Percentiles rank a stretch among this genome's conserved stretches.
Evolutionary conservation across 2,888 invertebrate species (phyloP).

Genomic region (Chrysolina haemoptera): DNA sequence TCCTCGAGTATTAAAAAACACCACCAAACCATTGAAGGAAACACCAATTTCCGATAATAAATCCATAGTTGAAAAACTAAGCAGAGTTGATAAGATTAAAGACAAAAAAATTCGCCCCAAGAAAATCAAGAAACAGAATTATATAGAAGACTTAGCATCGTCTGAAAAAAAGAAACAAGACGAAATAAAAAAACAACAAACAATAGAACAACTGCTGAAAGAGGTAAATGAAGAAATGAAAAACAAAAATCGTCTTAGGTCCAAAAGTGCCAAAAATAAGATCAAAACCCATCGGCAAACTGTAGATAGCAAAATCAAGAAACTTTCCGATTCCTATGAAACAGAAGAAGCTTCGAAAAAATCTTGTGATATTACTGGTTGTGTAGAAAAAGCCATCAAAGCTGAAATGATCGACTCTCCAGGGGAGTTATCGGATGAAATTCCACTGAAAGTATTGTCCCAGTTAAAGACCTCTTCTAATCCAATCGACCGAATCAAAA

Average conservation of each 20-base stretch:
- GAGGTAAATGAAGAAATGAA: conserved; percentile 44
- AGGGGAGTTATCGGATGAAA: conserved; percentile 46
- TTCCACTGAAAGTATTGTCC: conserved; percentile 51
- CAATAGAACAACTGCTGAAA: conserved; percentile 40
- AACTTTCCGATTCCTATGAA: not conserved
- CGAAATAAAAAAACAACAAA: conserved; percentile 50
- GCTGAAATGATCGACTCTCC: conserved; percentile 27
- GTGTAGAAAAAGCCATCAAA: conserved; percentile 28
- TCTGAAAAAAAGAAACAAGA: conserved; percentile 58
- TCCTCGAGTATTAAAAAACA: conserved; percentile 30
- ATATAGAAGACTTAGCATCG: conserved; percentile 54
- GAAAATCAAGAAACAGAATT: conserved; percentile 58
- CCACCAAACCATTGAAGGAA: conserved; percentile 33
- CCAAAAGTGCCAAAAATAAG: conserved; percentile 29
- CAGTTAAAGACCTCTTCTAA: not conserved
- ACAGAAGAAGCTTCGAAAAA: not conserved
- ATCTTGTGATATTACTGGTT: not conserved
- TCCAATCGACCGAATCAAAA: conserved; percentile 37
- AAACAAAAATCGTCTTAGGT: conserved; percentile 27
- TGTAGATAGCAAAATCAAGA: conserved; percentile 16
- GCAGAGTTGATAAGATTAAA: conserved; percentile 35
- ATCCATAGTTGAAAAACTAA: conserved; percentile 40
- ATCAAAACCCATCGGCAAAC: conserved; percentile 32
- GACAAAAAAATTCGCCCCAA: conserved; percentile 35
- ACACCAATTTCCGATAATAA: conserved; percentile 27